Evolutionary conservation across 2,113 vertebrate genomes (phyloP), one percentile per base, ranked within the genome.

Genomic region (Melanostigma gelatinosum): DNA sequence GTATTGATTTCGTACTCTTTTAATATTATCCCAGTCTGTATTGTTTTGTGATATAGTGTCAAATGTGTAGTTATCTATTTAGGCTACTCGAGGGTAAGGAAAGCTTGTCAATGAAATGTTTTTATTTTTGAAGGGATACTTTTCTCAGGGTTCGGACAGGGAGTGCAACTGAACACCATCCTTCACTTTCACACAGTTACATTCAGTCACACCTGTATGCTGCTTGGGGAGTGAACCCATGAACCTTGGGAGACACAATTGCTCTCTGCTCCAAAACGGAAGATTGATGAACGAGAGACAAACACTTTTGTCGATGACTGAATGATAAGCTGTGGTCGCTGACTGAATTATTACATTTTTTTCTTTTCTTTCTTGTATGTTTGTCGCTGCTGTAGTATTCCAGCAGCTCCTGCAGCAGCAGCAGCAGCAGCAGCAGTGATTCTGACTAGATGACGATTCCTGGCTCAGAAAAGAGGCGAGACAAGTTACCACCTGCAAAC

Each of bases 321-420:
- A 27, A 52, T 38, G 22, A 38, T 27, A 3, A n/a, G 10, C 27
- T 44, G 15, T 40, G 38, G 8, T 32, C 36, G 3, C 29, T 38
- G 22, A 20, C 4, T 13, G 1, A 1, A 48, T 12, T 24, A 58
- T 72, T 32, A 6, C 22, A 9, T 3, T 72, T n/a, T 46, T 50
- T 7, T 1, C 34, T 34, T 5, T 18, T 75, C 22, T 15, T 18
- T 50, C 12, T 44, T 54, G 0, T 8, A 8, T 87, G 22, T 58
- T 13, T 4, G 0, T 75, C 18, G 3, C 7, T 70, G 24, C 50
- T 77, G 52, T 18, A 93, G 94, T 87, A 73, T 7, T 92, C 90
- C 82, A 92, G 92, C 71, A 93, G 94, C 81, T 91, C 90, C 76
- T 92, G 84, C 69, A 71, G 83, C 40, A 27, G 63, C 64, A 20